These are phyloP conservation scores for Sebastes minor DNA, from an alignment of 2,797 vertebrate species.

Conservation along the genomic window DNA sequence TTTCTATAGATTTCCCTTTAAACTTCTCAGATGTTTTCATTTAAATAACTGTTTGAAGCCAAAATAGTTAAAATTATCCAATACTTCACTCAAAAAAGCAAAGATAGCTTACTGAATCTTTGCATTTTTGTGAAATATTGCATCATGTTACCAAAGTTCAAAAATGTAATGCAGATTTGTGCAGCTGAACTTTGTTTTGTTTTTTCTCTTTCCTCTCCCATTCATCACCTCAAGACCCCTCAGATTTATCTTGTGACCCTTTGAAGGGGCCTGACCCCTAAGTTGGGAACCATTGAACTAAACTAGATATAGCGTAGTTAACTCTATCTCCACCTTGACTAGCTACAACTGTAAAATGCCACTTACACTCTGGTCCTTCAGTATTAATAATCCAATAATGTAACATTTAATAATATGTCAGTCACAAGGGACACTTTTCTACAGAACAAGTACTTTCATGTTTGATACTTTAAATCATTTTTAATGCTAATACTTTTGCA, in stretches of 20 bases:
- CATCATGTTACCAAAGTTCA: no score
- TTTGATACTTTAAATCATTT: no score
- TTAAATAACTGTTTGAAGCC: rapidly evolving
- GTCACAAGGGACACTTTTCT: no score
- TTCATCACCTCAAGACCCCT: background rate
- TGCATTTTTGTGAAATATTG: no score
- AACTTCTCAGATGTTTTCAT: no score
- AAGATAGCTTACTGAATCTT: rapidly evolving
- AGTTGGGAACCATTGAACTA: background rate
- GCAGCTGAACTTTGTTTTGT: background rate
- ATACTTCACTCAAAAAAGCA: rapidly evolving
- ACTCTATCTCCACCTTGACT: background rate
- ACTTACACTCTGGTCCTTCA: no score
- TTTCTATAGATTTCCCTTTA: no score
- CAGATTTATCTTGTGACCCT: background rate
- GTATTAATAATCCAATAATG: no score
- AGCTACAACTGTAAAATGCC: no score
- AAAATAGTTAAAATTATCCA: no score
- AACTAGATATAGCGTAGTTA: background rate
- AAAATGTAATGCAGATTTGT: no score
- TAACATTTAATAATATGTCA: no score
- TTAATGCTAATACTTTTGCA: background rate
- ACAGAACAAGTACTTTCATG: rapidly evolving
- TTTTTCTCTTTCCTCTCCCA: background rate
- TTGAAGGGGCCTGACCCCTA: background rate